Conservation (phyloP, 2,888 invertebrate genomes). For the Drosophila kokeensis region DNA sequence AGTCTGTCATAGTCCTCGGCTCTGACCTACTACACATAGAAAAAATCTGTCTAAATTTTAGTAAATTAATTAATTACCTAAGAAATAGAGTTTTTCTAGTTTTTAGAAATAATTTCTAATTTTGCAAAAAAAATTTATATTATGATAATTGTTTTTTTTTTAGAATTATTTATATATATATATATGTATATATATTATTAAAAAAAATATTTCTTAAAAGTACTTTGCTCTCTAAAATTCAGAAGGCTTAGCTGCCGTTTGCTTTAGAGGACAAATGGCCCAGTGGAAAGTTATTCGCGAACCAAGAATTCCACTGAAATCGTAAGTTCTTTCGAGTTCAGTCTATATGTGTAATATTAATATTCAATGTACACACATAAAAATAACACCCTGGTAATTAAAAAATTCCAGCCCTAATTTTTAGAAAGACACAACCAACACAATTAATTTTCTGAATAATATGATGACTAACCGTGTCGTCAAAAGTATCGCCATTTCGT, state of each 20-base stretch:
- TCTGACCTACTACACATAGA: conserved; percentile 2
- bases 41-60: not conserved
- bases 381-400: not conserved
- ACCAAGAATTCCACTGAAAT: too few relatives aligned
- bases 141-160: not conserved
- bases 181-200: not conserved
- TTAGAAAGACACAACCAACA: not conserved
- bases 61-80: not conserved
- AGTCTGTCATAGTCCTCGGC: not conserved
- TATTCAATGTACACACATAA: not conserved
- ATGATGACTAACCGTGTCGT: not conserved
- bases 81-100: not conserved
- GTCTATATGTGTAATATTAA: not conserved
- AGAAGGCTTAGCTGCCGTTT: too few relatives aligned
- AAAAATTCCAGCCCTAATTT: not conserved
- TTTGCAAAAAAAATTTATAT: not conserved
- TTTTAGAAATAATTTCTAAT: not conserved
- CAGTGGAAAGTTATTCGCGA: too few relatives aligned
- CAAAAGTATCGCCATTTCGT: not conserved
- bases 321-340: not conserved
- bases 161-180: not conserved
- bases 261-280: too few relatives aligned
- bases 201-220: not conserved
- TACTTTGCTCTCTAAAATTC: too few relatives aligned
- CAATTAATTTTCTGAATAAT: not conserved